phyloP scores from a whole-genome alignment of 2,113 vertebrate genomes.

The Chascanopsetta lugubris region DNA sequence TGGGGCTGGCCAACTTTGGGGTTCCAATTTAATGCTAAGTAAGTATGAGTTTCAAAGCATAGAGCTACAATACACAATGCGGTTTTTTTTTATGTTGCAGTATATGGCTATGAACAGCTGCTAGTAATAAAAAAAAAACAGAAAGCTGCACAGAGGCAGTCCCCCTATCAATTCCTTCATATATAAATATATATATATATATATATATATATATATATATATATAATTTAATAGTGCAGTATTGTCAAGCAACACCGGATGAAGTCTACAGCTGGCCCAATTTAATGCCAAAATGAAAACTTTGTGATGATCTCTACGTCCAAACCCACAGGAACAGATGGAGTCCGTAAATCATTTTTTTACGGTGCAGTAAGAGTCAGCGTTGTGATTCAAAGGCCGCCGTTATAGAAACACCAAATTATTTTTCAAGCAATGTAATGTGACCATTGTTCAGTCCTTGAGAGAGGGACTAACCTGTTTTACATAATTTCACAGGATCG shows the following conservation, averaged over 20 bases:
- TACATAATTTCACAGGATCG: constrained; percentile 40
- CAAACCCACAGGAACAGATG: background rate
- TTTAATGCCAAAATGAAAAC: constrained; percentile 17
- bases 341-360: constrained; percentile 10
- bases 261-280: constrained; percentile 15
- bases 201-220: constrained; percentile 49
- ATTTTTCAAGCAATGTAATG: constrained; percentile 51
- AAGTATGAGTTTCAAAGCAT: constrained; percentile 47
- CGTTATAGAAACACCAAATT: constrained; percentile 54
- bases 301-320: background rate
- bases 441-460: constrained; percentile 46
- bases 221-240: constrained; percentile 23
- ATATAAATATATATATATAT: constrained; percentile 50
- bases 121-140: constrained; percentile 48
- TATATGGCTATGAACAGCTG: constrained; percentile 57
- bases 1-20: constrained; percentile 58
- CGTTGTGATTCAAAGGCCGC: constrained; percentile 59
- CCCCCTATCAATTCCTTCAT: constrained; percentile 25
- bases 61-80: constrained; percentile 42
- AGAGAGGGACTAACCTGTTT: constrained; percentile 41
- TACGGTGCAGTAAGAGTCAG: constrained; percentile 3
- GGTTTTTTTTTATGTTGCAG: constrained; percentile 53
- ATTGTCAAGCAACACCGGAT: constrained; percentile 7
- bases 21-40: constrained; percentile 38
- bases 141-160: constrained; percentile 8